Percentiles rank a stretch among this genome's conserved stretches.
Conservation (phyloP, 2,888 invertebrate genomes). For the Calameuta idolon region DNA sequence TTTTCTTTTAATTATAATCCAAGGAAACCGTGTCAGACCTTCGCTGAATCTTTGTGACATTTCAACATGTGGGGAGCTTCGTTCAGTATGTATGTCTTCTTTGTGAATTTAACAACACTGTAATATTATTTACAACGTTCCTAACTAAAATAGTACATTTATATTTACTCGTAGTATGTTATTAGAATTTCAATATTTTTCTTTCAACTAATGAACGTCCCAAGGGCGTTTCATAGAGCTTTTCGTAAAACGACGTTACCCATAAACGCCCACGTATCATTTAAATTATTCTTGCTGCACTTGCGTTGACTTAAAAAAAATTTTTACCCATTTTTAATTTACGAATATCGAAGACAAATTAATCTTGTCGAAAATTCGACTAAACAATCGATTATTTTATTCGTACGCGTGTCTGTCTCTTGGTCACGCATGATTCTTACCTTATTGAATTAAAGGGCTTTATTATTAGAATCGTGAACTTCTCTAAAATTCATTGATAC, state of each 20-base stretch:
- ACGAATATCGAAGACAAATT: too few relatives aligned
- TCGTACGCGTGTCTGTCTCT: neutral
- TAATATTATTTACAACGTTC: too few relatives aligned
- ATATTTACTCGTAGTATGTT: neutral
- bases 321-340: too few relatives aligned
- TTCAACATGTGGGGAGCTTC: neutral
- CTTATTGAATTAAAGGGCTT: neutral
- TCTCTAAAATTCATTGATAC: neutral
- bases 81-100: neutral
- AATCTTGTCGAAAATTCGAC: neutral
- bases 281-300: neutral
- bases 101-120: neutral
- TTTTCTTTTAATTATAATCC: neutral
- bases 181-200: neutral
- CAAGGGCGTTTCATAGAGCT: neutral
- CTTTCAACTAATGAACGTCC: neutral
- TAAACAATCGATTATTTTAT: neutral
- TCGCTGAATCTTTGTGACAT: neutral
- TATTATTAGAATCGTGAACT: neutral
- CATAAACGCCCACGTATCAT: neutral
- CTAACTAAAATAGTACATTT: too few relatives aligned
- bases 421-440: neutral
- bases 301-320: neutral
- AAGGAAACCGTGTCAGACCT: neutral
- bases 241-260: too few relatives aligned